phyloP scores from a whole-genome alignment of 2,797 vertebrate species.

The Rhinella marina region DNA sequence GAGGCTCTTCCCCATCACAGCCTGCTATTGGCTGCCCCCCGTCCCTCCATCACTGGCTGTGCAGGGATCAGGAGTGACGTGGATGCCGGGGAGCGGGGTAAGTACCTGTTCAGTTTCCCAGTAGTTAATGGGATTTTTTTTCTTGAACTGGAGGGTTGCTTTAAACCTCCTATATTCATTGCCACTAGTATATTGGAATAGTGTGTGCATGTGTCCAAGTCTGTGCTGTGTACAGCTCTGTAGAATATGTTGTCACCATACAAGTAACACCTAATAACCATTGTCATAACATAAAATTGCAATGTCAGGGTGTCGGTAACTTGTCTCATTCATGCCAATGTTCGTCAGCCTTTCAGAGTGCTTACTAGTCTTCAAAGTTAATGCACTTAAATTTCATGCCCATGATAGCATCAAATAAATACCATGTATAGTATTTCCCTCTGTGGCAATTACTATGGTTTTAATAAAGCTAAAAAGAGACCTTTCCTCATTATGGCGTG shows the following conservation, averaged over 20 bases:
- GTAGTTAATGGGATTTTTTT: too few species aligned
- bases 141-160: too few species aligned
- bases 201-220: too few species aligned
- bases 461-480: constrained; percentile 17
- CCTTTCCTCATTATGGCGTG: background rate
- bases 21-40: too few species aligned
- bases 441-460: background rate
- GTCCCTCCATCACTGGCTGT: too few species aligned
- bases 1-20: too few species aligned
- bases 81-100: too few species aligned
- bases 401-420: background rate
- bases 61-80: too few species aligned
- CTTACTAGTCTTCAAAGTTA: background rate
- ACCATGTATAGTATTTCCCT: background rate
- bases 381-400: background rate
- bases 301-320: background rate
- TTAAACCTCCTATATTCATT: too few species aligned
- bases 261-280: background rate
- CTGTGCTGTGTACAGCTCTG: background rate
- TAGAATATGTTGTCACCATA: background rate
- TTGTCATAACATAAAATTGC: background rate
- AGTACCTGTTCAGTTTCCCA: too few species aligned
- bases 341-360: background rate
- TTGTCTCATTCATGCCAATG: too few species aligned
- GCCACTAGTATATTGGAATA: too few species aligned